These are phyloP conservation scores for Catharus fuscescens DNA, from an alignment of 2,113 vertebrate species.

Conservation along the genomic window DNA sequence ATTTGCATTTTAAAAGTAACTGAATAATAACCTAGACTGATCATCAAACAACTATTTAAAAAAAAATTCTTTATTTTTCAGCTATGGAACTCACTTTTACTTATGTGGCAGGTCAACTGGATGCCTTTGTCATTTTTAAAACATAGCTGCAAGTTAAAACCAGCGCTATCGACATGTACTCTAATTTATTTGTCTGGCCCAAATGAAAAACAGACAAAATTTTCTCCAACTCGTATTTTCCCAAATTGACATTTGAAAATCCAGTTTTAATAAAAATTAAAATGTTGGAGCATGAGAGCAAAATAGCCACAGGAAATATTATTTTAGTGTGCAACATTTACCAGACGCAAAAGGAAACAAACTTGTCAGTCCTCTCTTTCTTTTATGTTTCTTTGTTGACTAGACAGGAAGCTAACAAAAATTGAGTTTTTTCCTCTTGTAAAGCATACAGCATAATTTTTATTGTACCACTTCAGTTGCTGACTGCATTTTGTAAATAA, in stretches of 20 bases:
- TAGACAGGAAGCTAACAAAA: constrained; percentile 71
- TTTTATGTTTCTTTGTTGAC: constrained; percentile 63
- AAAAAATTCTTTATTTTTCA: neutral
- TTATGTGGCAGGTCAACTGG: neutral
- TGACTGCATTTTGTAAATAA: constrained; percentile 24
- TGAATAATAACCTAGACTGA: neutral
- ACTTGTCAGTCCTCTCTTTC: constrained; percentile 48
- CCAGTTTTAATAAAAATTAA: constrained; percentile 22
- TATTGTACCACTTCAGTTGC: neutral
- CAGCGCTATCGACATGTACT: neutral
- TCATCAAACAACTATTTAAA: neutral
- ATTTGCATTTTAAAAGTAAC: neutral
- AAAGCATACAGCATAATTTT: constrained; percentile 10
- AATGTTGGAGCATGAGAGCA: neutral
- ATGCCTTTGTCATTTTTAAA: neutral
- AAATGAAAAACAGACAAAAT: constrained; percentile 43
- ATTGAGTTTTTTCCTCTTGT: constrained; percentile 8
- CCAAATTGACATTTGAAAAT: constrained; percentile 40
- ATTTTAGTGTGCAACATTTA: constrained; percentile 47
- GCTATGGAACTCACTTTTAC: neutral
- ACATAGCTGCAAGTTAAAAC: neutral
- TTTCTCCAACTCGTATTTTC: neutral
- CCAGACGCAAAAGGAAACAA: constrained; percentile 58
- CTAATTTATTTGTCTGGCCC: neutral
- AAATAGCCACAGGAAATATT: constrained; percentile 59